Conservation (phyloP, 1,140 invertebrate genomes). For the Ceratina japonica region DNA sequence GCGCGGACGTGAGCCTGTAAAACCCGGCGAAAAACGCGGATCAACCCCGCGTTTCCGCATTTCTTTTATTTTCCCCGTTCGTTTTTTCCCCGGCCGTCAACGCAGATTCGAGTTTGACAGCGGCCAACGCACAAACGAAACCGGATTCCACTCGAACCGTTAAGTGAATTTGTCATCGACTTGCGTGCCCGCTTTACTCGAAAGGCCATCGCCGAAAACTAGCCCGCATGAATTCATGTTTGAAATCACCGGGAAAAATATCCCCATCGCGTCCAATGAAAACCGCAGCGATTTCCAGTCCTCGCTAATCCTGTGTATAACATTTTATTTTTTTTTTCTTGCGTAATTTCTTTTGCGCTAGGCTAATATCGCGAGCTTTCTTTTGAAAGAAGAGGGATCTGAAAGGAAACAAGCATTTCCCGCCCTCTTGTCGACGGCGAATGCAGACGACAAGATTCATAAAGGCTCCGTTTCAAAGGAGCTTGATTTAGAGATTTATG, state of each 20-base stretch:
- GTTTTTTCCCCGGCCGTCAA: neutral
- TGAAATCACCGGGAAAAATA: no score
- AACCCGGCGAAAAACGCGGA: neutral
- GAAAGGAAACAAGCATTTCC: neutral
- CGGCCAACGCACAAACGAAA: slow-evolving; percentile 5
- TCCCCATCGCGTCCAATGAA: no score
- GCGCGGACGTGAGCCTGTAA: neutral
- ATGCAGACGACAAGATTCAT: neutral
- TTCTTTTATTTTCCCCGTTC: neutral
- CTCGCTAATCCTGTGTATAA: neutral
- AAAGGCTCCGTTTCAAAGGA: neutral
- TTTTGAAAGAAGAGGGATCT: no score
- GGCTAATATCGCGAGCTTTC: no score
- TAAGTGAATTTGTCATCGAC: slow-evolving; percentile 6
- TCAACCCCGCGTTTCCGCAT: neutral
- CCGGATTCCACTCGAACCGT: neutral
- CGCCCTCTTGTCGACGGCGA: neutral
- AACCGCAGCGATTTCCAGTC: no score
- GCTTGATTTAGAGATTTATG: neutral
- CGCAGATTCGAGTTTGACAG: slow-evolving; percentile 15
- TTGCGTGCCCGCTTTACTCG: neutral
- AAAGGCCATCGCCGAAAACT: neutral
- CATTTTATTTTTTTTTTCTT: neutral
- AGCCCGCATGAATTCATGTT: neutral
- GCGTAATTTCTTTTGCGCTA: no score